A percentile compares a stretch with the other conserved stretches of the same genome.
These are phyloP conservation scores for Malurus leucopterus DNA, from an alignment of 2,797 vertebrate species.

Conservation along the genomic window DNA sequence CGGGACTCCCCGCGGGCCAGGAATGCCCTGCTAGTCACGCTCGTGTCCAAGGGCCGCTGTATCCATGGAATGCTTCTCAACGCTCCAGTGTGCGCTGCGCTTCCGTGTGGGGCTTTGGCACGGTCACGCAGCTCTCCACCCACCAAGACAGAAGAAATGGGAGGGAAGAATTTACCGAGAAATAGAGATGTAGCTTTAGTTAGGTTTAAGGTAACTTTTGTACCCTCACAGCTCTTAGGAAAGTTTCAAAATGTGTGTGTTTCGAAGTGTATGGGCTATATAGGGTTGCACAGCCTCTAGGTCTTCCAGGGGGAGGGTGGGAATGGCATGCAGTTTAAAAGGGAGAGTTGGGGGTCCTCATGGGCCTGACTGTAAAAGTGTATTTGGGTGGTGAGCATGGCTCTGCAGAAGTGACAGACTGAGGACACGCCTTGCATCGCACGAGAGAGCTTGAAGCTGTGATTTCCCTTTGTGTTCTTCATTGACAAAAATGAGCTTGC, in stretches of 20 bases:
- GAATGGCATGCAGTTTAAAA: background rate
- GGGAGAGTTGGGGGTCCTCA: background rate
- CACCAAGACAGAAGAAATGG: rapidly evolving
- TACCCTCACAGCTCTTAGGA: rapidly evolving
- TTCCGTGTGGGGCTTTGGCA: background rate
- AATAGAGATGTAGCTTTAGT: background rate
- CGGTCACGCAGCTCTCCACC: rapidly evolving
- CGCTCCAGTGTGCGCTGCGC: rapidly evolving
- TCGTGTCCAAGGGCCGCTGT: rapidly evolving
- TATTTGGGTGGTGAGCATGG: rapidly evolving
- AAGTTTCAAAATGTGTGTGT: rapidly evolving
- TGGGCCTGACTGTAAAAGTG: rapidly evolving
- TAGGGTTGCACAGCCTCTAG: rapidly evolving
- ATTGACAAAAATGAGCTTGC: background rate
- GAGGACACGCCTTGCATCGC: background rate
- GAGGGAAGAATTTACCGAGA: background rate
- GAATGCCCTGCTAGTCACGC: rapidly evolving
- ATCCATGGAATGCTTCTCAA: rapidly evolving
- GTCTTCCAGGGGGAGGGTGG: too few relatives aligned
- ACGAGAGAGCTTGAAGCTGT: background rate
- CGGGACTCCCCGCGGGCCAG: rapidly evolving
- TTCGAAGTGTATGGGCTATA: rapidly evolving
- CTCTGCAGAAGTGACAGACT: rapidly evolving
- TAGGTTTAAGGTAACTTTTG: background rate
- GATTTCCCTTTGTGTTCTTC: background rate